These are phyloP conservation scores for Erebia aethiops DNA, from an alignment of 2,888 invertebrate species.

Conservation along the genomic window DNA sequence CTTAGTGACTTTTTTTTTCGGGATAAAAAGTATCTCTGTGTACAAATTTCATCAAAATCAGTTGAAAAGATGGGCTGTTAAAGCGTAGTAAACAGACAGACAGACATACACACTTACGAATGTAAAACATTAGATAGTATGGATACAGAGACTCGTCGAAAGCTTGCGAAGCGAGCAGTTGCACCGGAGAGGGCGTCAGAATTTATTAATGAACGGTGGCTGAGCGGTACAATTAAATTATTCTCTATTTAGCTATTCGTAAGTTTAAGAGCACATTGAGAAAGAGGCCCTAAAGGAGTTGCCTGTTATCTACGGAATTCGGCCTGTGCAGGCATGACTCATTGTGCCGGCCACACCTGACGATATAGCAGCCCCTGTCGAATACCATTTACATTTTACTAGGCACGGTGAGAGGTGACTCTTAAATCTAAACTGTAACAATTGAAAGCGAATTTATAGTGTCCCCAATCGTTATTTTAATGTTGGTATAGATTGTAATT, in stretches of 20 bases:
- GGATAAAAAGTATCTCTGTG: no score
- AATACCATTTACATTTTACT: conserved; percentile 61
- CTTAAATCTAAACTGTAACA: conserved; percentile 40
- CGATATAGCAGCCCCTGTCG: conserved; percentile 65
- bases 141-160: not conserved
- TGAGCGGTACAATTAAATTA: conserved; percentile 12
- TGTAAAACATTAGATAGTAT: not conserved
- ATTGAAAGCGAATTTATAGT: conserved; percentile 38
- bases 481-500: conserved; percentile 1
- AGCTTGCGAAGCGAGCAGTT: not conserved
- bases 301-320: conserved; percentile 77
- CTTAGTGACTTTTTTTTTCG: no score
- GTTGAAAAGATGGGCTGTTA: no score
- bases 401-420: conserved; percentile 42
- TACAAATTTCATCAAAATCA: no score
- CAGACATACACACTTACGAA: no score
- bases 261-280: conserved; percentile 24
- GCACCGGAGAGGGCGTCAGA: not conserved
- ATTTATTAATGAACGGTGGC: conserved; percentile 9
- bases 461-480: conserved; percentile 22
- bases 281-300: conserved; percentile 57
- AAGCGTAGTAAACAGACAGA: no score
- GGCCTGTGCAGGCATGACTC: conserved; percentile 68
- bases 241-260: conserved; percentile 13
- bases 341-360: conserved; percentile 77